Percentiles rank a stretch among this genome's conserved stretches.
phyloP scores from a whole-genome alignment of 2,113 vertebrate species.

The Bagarius yarrelli region DNA sequence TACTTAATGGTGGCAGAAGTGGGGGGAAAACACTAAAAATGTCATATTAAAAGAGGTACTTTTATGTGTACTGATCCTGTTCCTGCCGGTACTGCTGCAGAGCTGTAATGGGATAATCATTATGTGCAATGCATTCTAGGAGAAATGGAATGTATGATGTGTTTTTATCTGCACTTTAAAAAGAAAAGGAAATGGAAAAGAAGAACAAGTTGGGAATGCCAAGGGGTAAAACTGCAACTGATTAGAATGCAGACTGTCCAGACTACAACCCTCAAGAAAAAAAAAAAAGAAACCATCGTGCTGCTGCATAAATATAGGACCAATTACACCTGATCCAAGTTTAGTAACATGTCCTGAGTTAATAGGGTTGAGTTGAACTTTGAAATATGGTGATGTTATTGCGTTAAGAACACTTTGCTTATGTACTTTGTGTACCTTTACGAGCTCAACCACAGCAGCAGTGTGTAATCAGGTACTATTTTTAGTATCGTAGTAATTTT shows the following conservation, averaged over 20 bases:
- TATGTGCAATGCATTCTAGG: background rate
- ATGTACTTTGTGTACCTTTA: too few relatives aligned
- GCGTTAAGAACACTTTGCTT: too few relatives aligned
- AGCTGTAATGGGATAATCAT: background rate
- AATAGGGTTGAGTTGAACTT: background rate
- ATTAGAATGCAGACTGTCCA: background rate
- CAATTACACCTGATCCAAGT: background rate
- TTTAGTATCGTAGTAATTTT: too few relatives aligned
- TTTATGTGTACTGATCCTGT: conserved; percentile 1
- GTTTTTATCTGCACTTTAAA: background rate
- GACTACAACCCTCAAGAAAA: background rate
- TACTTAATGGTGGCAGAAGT: background rate
- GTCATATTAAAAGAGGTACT: background rate
- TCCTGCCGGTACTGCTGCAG: background rate
- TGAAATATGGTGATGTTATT: background rate
- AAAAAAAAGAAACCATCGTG: background rate
- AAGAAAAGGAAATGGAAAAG: background rate
- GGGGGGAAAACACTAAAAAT: background rate
- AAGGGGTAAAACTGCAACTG: background rate
- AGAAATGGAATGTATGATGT: background rate
- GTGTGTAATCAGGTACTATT: too few relatives aligned
- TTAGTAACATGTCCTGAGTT: background rate
- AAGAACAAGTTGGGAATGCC: background rate
- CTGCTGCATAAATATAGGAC: background rate
- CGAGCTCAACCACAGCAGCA: too few relatives aligned